Conservation (phyloP, 2,797 vertebrate genomes). For the Onychomys leucogaster region DNA sequence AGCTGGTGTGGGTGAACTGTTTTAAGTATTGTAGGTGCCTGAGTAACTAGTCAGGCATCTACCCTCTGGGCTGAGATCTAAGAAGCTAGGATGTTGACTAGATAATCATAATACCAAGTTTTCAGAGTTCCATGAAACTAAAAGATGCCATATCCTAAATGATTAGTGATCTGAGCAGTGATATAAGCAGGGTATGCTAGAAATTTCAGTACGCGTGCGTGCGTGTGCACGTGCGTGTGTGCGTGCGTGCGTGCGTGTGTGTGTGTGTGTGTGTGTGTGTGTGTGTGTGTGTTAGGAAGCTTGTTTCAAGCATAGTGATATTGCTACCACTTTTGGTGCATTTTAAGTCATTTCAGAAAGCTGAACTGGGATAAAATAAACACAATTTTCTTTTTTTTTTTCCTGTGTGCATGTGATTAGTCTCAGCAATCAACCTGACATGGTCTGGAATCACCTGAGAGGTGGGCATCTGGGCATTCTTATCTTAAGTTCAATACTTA, state of each 20-base stretch:
- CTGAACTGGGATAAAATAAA: neutral
- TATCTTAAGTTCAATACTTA: neutral
- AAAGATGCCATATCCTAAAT: neutral
- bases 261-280: no score
- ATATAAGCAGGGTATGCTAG: neutral
- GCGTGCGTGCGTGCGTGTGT: no score
- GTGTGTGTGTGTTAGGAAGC: neutral
- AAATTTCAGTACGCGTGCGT: neutral
- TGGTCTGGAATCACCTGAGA: neutral
- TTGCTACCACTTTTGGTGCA: neutral
- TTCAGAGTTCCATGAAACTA: neutral
- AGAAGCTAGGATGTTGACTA: neutral
- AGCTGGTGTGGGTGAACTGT: neutral
- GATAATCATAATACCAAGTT: neutral
- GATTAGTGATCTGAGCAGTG: neutral
- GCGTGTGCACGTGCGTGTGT: neutral
- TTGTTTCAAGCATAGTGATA: neutral
- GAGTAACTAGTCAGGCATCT: neutral
- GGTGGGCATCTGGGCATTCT: neutral
- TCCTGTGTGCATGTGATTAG: neutral
- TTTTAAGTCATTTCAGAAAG: slow-evolving; percentile 52
- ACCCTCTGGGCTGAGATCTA: neutral
- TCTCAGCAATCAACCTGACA: neutral
- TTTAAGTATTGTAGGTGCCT: neutral
- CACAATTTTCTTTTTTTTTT: neutral